Percentiles rank a stretch among this genome's conserved stretches.
These are phyloP conservation scores for Rattus rattus DNA, from an alignment of 2,113 vertebrate genomes.

Conservation along the genomic window DNA sequence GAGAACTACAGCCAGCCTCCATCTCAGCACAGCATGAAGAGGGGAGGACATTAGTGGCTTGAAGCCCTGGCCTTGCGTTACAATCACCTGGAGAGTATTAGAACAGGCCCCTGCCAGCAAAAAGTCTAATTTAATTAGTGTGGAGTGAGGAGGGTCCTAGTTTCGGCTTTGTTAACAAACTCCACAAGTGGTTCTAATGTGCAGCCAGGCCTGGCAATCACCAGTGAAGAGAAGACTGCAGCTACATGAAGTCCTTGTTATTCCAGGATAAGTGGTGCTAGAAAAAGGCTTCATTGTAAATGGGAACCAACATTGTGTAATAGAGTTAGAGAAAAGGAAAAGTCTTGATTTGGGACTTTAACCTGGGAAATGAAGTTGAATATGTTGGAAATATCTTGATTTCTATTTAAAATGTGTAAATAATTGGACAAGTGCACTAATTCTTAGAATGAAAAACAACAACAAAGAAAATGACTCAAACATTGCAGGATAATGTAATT, in stretches of 20 bases:
- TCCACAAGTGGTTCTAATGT: conserved; percentile 33
- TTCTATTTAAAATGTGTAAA: conserved; percentile 61
- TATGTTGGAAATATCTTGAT: conserved; percentile 54
- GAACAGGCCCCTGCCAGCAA: background rate
- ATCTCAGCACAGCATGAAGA: background rate
- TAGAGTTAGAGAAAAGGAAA: background rate
- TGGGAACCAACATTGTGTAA: conserved; percentile 41
- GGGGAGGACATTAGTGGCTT: background rate
- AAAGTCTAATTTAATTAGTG: conserved; percentile 34
- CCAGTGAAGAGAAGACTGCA: conserved; percentile 38
- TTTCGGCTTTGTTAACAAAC: conserved; percentile 29
- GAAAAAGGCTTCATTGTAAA: conserved; percentile 53
- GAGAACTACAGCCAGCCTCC: background rate
- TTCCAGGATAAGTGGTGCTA: conserved; percentile 67
- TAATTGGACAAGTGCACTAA: conserved; percentile 56
- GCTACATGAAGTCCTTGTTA: conserved; percentile 58
- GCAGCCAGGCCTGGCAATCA: conserved; percentile 3
- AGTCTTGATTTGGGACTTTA: conserved; percentile 24
- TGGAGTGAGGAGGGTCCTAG: background rate
- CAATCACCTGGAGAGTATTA: conserved; percentile 33
- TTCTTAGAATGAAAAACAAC: conserved; percentile 52
- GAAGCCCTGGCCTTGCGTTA: background rate
- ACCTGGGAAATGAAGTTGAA: conserved; percentile 52
- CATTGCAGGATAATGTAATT: conserved; percentile 41
- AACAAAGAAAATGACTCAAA: conserved; percentile 35